These are phyloP conservation scores for Portunus trituberculatus DNA, from an alignment of 1,140 invertebrate species.

Conservation along the genomic window DNA sequence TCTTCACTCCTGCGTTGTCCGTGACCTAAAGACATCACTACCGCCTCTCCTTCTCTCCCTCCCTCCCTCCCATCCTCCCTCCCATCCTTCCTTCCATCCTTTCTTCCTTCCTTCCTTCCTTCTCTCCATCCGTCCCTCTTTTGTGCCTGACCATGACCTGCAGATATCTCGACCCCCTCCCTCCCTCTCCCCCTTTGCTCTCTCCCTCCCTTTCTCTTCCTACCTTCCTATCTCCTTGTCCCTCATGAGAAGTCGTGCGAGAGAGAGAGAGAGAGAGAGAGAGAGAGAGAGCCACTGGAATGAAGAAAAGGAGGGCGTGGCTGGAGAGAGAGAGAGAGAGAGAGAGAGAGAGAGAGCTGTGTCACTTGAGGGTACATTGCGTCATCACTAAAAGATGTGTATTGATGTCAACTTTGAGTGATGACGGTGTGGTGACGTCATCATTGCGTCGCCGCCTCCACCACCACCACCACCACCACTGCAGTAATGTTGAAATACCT, in stretches of 20 bases:
- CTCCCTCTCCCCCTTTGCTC: neutral
- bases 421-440: neutral
- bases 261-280: conserved; percentile 21
- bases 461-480: neutral
- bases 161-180: neutral
- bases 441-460: neutral
- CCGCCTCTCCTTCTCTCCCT: neutral
- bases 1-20: neutral
- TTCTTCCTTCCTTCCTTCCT: neutral
- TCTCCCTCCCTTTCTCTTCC: neutral
- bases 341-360: conserved; percentile 7
- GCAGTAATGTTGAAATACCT: no score
- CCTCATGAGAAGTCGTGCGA: neutral
- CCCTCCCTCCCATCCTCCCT: neutral
- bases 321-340: conserved; percentile 42
- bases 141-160: neutral
- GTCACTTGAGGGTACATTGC: neutral
- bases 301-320: conserved; percentile 12
- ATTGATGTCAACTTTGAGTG: neutral
- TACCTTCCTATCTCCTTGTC: neutral
- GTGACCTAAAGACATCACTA: no score
- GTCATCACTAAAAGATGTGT: neutral
- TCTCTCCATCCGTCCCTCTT: neutral
- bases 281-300: neutral
- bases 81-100: neutral